A percentile compares a stretch with the other conserved stretches of the same genome.
These are phyloP conservation scores for Leptinotarsa tumamoca DNA, from an alignment of 2,888 invertebrate species.

Conservation along the genomic window DNA sequence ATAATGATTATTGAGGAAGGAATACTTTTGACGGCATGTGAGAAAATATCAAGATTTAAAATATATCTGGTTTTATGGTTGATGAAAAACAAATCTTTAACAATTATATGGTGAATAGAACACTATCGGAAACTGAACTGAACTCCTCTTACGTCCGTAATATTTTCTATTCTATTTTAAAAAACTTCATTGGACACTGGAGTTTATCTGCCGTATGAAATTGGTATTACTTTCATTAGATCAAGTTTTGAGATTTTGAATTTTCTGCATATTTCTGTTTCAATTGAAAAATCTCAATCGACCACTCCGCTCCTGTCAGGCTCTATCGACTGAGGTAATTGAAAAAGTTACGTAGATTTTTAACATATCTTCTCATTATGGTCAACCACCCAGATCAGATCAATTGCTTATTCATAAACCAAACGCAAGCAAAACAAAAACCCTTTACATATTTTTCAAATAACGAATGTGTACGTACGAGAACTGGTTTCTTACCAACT, in stretches of 20 bases:
- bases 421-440: slow-evolving; percentile 31
- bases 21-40: too few relatives aligned
- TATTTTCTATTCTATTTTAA: too few relatives aligned
- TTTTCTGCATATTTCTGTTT: not conserved
- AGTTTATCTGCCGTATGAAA: too few relatives aligned
- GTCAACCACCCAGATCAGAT: slow-evolving; percentile 33
- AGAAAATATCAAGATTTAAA: too few relatives aligned
- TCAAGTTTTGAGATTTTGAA: not conserved
- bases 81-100: too few relatives aligned
- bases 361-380: slow-evolving; percentile 16
- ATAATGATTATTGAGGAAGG: too few relatives aligned
- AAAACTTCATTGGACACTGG: too few relatives aligned
- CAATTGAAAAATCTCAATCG: not conserved
- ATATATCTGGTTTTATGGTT: too few relatives aligned
- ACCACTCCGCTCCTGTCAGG: not conserved
- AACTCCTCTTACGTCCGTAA: too few relatives aligned
- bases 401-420: slow-evolving; percentile 27
- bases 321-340: slow-evolving; percentile 6
- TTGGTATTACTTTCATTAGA: too few relatives aligned
- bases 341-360: slow-evolving; percentile 16
- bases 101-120: too few relatives aligned
- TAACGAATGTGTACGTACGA: slow-evolving; percentile 43
- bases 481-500: slow-evolving; percentile 51
- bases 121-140: too few relatives aligned
- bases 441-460: slow-evolving; percentile 46